A percentile compares a stretch with the other conserved stretches of the same genome.
phyloP scores from a whole-genome alignment of 2,797 vertebrate genomes.

The Bovichtus diacanthus region DNA sequence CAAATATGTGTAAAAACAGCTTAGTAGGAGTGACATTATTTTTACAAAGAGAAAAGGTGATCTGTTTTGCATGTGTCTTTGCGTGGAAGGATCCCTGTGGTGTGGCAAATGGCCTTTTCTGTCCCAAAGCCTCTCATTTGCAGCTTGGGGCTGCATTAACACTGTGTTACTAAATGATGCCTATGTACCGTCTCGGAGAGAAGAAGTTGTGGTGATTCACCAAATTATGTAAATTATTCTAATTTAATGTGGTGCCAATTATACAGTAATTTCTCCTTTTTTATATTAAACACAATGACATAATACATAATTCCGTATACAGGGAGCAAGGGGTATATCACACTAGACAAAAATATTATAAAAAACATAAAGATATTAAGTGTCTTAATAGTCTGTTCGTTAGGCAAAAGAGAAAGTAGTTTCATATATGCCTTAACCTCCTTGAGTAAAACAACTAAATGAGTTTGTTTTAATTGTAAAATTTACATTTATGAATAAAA shows the following conservation, averaged over 20 bases:
- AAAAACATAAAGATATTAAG: too few relatives aligned
- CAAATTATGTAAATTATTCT: background rate
- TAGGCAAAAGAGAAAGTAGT: too few relatives aligned
- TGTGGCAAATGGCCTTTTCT: conserved; percentile 31
- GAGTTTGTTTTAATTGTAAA: too few relatives aligned
- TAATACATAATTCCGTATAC: too few relatives aligned
- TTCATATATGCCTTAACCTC: too few relatives aligned
- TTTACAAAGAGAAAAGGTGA: background rate
- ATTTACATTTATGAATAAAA: too few relatives aligned
- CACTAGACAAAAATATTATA: too few relatives aligned
- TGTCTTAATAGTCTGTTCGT: too few relatives aligned
- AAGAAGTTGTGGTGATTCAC: background rate
- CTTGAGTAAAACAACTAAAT: too few relatives aligned
- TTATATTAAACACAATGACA: too few relatives aligned
- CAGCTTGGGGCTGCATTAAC: conserved; percentile 42
- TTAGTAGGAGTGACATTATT: background rate
- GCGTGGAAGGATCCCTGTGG: conserved; percentile 12
- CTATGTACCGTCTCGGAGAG: conserved; percentile 4
- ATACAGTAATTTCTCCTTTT: background rate
- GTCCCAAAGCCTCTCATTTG: background rate
- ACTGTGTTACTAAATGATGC: conserved; percentile 39
- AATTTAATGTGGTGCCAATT: background rate
- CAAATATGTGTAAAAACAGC: background rate
- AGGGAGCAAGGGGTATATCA: too few relatives aligned
- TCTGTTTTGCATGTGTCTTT: conserved; percentile 20